Evolutionary conservation across 2,888 invertebrate genomes (phyloP).

Genomic region (Drosophila neonasuta): DNA sequence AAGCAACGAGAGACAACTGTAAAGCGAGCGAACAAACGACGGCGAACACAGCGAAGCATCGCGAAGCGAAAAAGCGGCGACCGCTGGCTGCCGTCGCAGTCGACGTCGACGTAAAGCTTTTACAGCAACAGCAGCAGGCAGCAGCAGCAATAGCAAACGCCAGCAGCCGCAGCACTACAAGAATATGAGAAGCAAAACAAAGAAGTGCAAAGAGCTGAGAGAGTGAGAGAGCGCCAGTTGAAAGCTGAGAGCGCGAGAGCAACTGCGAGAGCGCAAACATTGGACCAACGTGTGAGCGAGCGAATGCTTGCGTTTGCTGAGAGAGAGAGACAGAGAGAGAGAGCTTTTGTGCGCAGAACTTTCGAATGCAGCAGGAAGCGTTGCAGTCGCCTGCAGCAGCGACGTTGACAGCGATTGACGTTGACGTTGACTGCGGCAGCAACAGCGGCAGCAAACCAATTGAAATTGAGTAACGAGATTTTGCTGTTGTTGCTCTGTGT

Average conservation of each 20-base stretch:
- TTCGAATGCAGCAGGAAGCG: conserved; percentile 64
- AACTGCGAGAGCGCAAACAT: conserved; percentile 6
- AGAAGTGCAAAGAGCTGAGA: conserved; percentile 70
- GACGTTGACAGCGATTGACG: conserved; percentile 12
- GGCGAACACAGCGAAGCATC: conserved; percentile 55
- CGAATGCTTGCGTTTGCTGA: conserved; percentile 2
- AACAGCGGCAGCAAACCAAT: conserved; percentile 63
- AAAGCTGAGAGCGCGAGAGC: conserved; percentile 8
- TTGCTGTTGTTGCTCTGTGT: conserved; percentile 33
- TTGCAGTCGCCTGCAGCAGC: conserved; percentile 42
- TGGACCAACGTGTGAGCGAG: conserved; percentile 7
- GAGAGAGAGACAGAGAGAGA: conserved; percentile 5
- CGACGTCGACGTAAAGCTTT: conserved; percentile 69
- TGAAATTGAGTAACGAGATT: conserved; percentile 77
- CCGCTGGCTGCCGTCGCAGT: conserved; percentile 38
- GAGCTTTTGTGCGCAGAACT: conserved; percentile 63
- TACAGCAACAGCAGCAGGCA: conserved; percentile 55
- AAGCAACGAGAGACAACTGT: conserved; percentile 81
- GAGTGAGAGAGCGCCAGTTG: conserved; percentile 18
- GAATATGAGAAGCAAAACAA: conserved; percentile 76
- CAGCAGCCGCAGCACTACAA: conserved; percentile 44
- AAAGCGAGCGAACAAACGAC: conserved; percentile 63
- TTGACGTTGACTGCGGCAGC: conserved; percentile 11
- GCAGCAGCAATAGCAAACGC: conserved; percentile 15
- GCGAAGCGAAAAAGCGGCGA: conserved; percentile 60